These are phyloP conservation scores for Sycobia sp. DNA, from an alignment of 1,140 invertebrate genomes.

Conservation along the genomic window DNA sequence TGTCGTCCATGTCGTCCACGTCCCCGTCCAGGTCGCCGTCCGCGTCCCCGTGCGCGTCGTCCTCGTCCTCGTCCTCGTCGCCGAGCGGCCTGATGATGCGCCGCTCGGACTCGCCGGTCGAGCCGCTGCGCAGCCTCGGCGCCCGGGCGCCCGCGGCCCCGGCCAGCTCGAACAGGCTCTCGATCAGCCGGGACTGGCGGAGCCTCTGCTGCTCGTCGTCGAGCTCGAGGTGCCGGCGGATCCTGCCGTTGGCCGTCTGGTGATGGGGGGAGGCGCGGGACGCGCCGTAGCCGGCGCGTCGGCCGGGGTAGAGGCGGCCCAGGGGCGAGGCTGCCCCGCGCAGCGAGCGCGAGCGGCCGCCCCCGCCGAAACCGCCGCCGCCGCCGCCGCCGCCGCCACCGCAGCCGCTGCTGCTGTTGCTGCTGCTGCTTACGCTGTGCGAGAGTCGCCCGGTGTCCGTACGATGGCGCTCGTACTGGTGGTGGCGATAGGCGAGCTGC, in stretches of 20 bases:
- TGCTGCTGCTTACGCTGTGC: slow-evolving; percentile 21
- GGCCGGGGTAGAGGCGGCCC: background rate
- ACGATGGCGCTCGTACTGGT: too few species aligned
- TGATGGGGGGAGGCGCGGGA: background rate
- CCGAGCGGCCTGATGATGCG: slow-evolving; percentile 25
- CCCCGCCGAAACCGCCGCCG: background rate
- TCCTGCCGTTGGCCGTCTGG: slow-evolving; percentile 31
- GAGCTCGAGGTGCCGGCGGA: slow-evolving; percentile 35
- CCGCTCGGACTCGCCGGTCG: slow-evolving; percentile 17
- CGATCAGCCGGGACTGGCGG: slow-evolving; percentile 23
- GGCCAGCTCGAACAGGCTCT: slow-evolving; percentile 28
- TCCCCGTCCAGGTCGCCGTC: too few species aligned
- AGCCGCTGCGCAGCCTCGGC: slow-evolving; percentile 30
- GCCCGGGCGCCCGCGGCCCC: slow-evolving; percentile 4
- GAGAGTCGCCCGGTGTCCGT: background rate
- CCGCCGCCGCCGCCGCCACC: background rate
- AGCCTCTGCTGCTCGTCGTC: slow-evolving; percentile 27
- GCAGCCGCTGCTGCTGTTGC: too few species aligned
- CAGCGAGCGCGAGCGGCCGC: background rate
- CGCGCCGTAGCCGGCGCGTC: background rate
- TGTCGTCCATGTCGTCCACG: too few species aligned
- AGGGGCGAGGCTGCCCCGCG: slow-evolving; percentile 6
- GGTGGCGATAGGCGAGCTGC: too few species aligned
- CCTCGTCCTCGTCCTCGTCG: background rate
- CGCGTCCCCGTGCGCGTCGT: too few species aligned